Evolutionary conservation across 2,888 invertebrate genomes (phyloP).

Genomic region (Erpobdella octoculata): DNA sequence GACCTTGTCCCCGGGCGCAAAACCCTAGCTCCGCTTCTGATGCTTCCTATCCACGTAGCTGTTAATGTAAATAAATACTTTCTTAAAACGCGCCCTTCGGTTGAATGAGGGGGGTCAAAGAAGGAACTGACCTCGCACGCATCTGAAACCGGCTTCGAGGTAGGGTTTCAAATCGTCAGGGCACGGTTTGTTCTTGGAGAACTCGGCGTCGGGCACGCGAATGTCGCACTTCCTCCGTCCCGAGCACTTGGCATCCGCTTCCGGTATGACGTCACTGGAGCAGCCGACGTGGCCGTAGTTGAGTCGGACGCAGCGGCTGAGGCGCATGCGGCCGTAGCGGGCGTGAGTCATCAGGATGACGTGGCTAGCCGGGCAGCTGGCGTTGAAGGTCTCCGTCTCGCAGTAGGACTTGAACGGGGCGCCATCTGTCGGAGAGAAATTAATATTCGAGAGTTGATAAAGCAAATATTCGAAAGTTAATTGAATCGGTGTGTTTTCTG

Average conservation of each 20-base stretch:
- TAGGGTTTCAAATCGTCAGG: constrained; percentile 37
- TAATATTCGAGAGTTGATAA: no score
- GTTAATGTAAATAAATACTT: no score
- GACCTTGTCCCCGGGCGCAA: no score
- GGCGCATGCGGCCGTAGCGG: constrained; percentile 36
- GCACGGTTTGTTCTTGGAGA: constrained; percentile 33
- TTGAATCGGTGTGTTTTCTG: no score
- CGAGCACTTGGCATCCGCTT: constrained; percentile 34
- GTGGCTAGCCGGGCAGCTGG: constrained; percentile 31
- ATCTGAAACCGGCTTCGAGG: constrained; percentile 35
- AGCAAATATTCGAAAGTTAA: no score
- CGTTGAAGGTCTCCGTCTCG: constrained; percentile 34
- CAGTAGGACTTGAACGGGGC: constrained; percentile 23
- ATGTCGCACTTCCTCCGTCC: constrained; percentile 34
- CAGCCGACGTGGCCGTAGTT: constrained; percentile 37
- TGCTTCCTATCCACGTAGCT: no score
- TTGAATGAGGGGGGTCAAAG: no score
- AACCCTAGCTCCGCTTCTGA: no score
- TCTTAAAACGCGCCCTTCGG: no score
- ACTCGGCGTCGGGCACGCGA: constrained; percentile 34
- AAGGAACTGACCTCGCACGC: constrained; percentile 33
- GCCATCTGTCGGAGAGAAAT: neutral
- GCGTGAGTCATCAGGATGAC: constrained; percentile 35
- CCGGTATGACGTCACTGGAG: constrained; percentile 33
- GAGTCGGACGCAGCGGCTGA: constrained; percentile 34